Percentiles rank a stretch among this genome's conserved stretches.
Conservation (phyloP, 2,113 vertebrate species). For the Lipophrys pholis region DNA sequence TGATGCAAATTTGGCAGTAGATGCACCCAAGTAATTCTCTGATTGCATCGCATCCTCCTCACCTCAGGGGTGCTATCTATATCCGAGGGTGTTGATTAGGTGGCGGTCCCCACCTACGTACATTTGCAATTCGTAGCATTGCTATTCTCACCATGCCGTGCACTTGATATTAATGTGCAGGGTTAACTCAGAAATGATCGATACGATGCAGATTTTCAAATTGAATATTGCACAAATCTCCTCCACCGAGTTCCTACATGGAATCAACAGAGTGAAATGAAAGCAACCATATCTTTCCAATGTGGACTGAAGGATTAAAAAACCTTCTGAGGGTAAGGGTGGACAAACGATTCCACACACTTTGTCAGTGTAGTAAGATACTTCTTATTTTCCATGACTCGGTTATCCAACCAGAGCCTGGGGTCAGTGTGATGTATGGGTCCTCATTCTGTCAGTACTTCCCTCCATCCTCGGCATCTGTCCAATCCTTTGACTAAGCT, state of each 20-base stretch:
- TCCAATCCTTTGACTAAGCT: not conserved
- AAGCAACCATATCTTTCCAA: not conserved
- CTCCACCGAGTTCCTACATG: not conserved
- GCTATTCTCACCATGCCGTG: conserved; percentile 33
- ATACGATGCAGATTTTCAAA: not conserved
- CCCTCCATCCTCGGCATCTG: conserved; percentile 7
- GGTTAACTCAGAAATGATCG: conserved; percentile 42
- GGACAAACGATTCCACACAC: conserved; percentile 27
- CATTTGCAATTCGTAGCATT: conserved; percentile 47
- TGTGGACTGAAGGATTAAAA: conserved; percentile 28
- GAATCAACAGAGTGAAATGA: not conserved
- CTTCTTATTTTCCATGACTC: conserved; percentile 5
- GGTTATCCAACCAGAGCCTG: conserved; percentile 16
- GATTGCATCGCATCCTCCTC: conserved; percentile 44
- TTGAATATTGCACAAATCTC: too few relatives aligned
- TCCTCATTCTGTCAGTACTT: not conserved
- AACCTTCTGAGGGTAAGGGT: not conserved
- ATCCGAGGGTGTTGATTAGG: conserved; percentile 66
- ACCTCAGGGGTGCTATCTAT: conserved; percentile 59
- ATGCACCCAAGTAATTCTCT: conserved; percentile 26
- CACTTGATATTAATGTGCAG: conserved; percentile 27
- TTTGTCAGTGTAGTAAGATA: conserved; percentile 29
- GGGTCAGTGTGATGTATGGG: not conserved
- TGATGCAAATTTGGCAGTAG: conserved; percentile 25
- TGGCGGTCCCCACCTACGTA: conserved; percentile 27